Base-by-base conservation (phyloP, 1,140 invertebrate species). In the Pantala flavescens region DNA sequence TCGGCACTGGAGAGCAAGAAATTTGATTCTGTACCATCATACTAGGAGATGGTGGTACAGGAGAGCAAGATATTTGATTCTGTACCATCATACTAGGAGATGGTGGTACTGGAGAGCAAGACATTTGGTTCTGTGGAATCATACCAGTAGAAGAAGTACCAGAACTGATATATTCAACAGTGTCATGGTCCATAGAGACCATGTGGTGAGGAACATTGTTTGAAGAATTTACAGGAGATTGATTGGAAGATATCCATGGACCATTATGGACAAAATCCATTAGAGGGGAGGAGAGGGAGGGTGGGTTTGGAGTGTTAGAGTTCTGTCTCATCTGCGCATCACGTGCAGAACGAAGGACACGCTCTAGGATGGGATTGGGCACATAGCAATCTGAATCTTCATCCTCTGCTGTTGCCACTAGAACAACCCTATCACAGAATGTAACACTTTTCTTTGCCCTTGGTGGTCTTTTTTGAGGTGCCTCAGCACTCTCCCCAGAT, bases 381-480 rank as follows among this genome's bases (percentile, higher is more conserved):
- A 95, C 93, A 78, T 94, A 94, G 78, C 91, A 91, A 74, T 95
- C 93, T 74, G 93, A 91, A 81, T 95, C 93, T 77, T 94, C 91
- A 78, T 96, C 94, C 79, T 95, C 94, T 0, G 94, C 94, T 21
- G 93, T 95, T 5, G 94, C 93, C 19, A 96, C 94, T 42, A 96
- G 83, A 75, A 94, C 93, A 0, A 97, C 94, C 83, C 96, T 93
- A 81, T 97, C 94, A 79, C 94, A 96, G 82, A 97, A 97, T 0
- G 94, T 95, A 0, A 97, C 95, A 78, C 92, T 94, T 81, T 96
- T 96, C 85, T 96, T 96, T 28, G 83, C n/a, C 74, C 71, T 78
- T 77, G 23, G 77, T 73, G 76, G 77, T 76, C 75, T 77, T 77
- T 76, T 76, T 76, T 42, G 75, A 23, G 55, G 77, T 71, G 21